A percentile compares a stretch with the other conserved stretches of the same genome.
These are phyloP conservation scores for Melieria picta DNA, from an alignment of 2,888 invertebrate genomes.

Conservation along the genomic window DNA sequence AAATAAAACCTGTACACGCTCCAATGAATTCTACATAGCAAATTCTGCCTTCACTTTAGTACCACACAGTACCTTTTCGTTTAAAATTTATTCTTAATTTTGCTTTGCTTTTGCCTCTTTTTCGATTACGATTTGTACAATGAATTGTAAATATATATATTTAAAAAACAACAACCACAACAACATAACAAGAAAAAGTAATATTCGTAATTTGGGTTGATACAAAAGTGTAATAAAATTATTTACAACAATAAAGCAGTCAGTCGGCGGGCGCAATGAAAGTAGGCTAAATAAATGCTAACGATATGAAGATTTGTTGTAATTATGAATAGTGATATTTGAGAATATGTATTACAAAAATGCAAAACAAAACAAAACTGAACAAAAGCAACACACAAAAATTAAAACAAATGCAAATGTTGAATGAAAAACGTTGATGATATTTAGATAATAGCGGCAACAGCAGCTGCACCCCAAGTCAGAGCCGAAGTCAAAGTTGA, in stretches of 20 bases:
- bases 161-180: constrained; percentile 3
- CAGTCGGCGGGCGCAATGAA: too few species aligned
- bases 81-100: not conserved
- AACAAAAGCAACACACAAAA: not conserved
- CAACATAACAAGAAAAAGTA: not conserved
- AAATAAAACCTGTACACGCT: not conserved
- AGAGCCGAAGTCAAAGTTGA: too few species aligned
- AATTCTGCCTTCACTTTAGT: not conserved
- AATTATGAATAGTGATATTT: constrained; percentile 22
- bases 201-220: not conserved
- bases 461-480: too few species aligned
- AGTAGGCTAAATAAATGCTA: too few species aligned
- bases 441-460: too few species aligned
- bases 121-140: not conserved
- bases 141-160: not conserved
- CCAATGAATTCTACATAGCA: constrained; percentile 33
- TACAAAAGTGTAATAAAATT: not conserved
- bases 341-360: not conserved
- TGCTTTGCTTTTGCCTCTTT: not conserved
- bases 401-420: constrained; percentile 4
- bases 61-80: not conserved
- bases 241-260: not conserved
- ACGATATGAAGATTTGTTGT: constrained; percentile 17
- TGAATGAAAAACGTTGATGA: not conserved
- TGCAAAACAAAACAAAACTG: not conserved